Evolutionary conservation across 2,797 vertebrate species (phyloP), one percentile per base, ranked within the genome.

Genomic region (Buphagus erythrorhynchus): DNA sequence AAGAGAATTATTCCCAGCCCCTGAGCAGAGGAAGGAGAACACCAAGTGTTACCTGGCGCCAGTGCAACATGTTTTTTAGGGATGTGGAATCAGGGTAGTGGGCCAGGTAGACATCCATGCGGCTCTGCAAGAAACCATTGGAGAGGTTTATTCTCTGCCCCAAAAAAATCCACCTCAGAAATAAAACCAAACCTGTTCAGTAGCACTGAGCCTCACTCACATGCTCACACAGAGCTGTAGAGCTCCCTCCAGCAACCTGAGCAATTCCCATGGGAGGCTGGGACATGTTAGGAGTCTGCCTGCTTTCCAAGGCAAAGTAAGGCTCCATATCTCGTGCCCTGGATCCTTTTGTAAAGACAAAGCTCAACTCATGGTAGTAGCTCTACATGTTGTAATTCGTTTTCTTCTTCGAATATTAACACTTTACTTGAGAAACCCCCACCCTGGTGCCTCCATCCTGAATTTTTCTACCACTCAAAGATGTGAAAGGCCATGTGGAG

Each of bases 11-110:
- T 13, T 29, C 18, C 43, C 36, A 35, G 5, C 16, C 46, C 55
- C 10, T 15, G 38, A 46, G 29, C 55, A 33, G 29, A 11, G 48
- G 38, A 22, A 55, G 20, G 17, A 55, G 29, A 45, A 16, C 6
- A 8, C 1, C 13, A 36, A 42, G 40, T 2, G 19, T 86, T 91
- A 97, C 97, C 97, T 96, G 95, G 38, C 77, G 90, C 95, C 96
- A 97, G 9, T 97, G 97, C n/a, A 97, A 40, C 13, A 96, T 20
- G 76, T 24, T 96, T 61, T 97, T 87, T 9, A 93, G 6, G 54
- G 96, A 97, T 9, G 94, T 96, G 33, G 94, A 88, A 16, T 96
- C 97, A 8, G 97, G 96, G 80, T 86, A 97, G 35, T 0, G 91
- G 28, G 97, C 80, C 82, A 95, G 55, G 82, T 96, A 97, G 54